Evolutionary conservation across 2,113 vertebrate genomes (phyloP).

Genomic region (Gymnorhina tibicen): DNA sequence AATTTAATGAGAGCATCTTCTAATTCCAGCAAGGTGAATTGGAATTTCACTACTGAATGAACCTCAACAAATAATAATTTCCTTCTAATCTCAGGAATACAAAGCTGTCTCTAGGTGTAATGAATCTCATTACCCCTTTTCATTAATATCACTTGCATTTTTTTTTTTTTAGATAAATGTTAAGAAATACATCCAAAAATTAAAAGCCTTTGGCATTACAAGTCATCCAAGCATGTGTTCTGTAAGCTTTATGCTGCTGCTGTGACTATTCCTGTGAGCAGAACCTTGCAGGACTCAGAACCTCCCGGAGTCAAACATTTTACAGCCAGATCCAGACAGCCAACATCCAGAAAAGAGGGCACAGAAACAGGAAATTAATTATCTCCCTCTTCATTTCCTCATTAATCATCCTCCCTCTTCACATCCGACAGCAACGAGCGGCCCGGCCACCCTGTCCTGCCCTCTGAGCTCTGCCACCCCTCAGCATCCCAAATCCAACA

Average conservation of each 20-base stretch:
- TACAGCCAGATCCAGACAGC: neutral
- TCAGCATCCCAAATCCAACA: neutral
- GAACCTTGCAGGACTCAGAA: neutral
- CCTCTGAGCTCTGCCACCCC: neutral
- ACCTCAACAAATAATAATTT: neutral
- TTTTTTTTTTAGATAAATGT: neutral
- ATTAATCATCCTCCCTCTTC: neutral
- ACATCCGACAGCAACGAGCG: neutral
- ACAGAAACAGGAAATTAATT: neutral
- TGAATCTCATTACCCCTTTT: slow-evolving; percentile 12
- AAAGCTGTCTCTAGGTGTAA: neutral
- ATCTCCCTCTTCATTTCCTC: neutral
- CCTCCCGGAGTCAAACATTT: neutral
- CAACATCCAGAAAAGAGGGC: neutral
- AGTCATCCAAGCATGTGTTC: neutral
- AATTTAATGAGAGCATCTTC: neutral
- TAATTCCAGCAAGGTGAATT: neutral
- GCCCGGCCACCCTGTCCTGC: neutral
- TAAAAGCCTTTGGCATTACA: neutral
- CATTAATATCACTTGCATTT: neutral
- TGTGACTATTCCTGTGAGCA: neutral
- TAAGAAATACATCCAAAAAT: neutral
- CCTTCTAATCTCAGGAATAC: neutral
- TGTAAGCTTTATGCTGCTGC: neutral
- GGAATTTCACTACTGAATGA: slow-evolving; percentile 18